Evolutionary conservation across 2,113 vertebrate species (phyloP).

Genomic region (Phoenicopterus ruber): DNA sequence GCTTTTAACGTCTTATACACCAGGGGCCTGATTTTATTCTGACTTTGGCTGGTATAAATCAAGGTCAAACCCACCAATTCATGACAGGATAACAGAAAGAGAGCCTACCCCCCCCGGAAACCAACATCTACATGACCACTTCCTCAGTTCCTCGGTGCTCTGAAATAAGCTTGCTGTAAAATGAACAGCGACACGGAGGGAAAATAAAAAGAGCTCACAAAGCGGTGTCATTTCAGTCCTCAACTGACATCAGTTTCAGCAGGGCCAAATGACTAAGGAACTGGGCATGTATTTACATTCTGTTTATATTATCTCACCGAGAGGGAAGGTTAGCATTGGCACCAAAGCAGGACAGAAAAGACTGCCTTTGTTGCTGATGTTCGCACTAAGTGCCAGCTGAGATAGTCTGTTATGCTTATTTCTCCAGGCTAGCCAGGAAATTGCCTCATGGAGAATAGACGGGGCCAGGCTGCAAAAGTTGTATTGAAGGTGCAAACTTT

Average conservation of each 20-base stretch:
- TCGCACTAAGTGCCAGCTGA: conserved; percentile 14
- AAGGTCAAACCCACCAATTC: background rate
- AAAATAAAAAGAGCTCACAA: background rate
- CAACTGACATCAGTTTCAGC: background rate
- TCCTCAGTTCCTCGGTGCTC: background rate
- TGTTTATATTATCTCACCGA: conserved; percentile 34
- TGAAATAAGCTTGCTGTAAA: background rate
- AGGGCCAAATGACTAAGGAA: conserved; percentile 21
- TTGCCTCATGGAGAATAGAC: conserved; percentile 40
- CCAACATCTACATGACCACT: background rate
- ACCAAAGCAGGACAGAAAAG: conserved; percentile 22
- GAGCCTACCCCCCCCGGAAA: background rate
- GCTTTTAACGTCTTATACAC: background rate
- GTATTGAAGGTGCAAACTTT: background rate
- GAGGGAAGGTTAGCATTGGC: conserved; percentile 32
- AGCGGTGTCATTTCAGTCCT: background rate
- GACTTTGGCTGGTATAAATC: background rate
- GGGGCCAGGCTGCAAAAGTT: conserved; percentile 11
- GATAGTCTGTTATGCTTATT: conserved; percentile 51
- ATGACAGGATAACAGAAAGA: accelerated
- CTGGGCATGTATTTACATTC: conserved; percentile 65
- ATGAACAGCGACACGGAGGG: background rate
- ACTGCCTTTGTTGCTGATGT: conserved; percentile 34
- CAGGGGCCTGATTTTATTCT: background rate
- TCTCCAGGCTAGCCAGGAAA: conserved; percentile 59